These are phyloP conservation scores for Hylomyscus alleni DNA, from an alignment of 2,797 vertebrate species.

Conservation along the genomic window DNA sequence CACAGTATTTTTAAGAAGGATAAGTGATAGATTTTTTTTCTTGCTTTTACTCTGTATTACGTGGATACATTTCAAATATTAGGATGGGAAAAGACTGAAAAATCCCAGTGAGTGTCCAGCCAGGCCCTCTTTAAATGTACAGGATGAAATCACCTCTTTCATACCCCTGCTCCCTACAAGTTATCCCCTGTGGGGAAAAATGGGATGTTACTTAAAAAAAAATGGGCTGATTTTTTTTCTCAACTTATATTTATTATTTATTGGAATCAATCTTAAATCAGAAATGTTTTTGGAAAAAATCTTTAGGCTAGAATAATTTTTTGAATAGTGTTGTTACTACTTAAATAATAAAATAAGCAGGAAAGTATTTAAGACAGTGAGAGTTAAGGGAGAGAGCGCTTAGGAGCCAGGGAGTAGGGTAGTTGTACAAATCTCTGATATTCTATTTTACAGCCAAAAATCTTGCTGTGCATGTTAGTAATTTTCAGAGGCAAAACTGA, in stretches of 20 bases:
- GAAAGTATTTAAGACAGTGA: constrained; percentile 43
- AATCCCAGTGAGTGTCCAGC: constrained; percentile 78
- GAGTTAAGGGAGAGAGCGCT: constrained; percentile 17
- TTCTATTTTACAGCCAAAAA: constrained; percentile 84
- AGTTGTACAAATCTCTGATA: constrained; percentile 71
- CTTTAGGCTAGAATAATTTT: constrained; percentile 55
- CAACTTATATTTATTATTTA: constrained; percentile 68
- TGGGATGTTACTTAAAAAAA: constrained; percentile 58
- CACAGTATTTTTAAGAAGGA: constrained; percentile 88
- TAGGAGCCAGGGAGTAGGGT: background rate
- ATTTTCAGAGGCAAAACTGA: constrained; percentile 86
- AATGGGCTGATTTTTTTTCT: constrained; percentile 36
- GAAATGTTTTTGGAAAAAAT: constrained; percentile 51
- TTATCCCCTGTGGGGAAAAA: constrained; percentile 72
- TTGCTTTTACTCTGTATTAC: constrained; percentile 82
- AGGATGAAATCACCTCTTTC: constrained; percentile 79
- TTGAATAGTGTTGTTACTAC: constrained; percentile 45
- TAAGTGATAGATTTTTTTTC: constrained; percentile 81
- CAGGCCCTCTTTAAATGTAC: constrained; percentile 73
- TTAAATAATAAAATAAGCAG: constrained; percentile 56
- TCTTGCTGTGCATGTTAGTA: constrained; percentile 81
- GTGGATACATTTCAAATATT: constrained; percentile 82
- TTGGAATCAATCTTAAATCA: constrained; percentile 83
- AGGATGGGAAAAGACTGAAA: constrained; percentile 79
- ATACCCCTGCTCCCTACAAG: constrained; percentile 63